Base-by-base conservation (phyloP, 2,888 invertebrate genomes). In the Lucinisca nassula region DNA sequence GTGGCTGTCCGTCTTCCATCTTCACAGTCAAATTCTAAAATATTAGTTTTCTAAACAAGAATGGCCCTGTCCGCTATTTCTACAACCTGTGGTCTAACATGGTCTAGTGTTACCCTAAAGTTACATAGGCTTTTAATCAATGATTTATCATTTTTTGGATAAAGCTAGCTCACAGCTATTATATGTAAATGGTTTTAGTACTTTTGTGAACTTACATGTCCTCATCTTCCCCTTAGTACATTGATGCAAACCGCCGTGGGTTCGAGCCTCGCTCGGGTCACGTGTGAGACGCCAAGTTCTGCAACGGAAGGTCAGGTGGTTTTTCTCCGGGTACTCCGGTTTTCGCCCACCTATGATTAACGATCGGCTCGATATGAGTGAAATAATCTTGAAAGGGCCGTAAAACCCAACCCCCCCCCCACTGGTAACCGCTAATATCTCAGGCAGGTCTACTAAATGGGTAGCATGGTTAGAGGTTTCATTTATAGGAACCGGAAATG, bases 401-500 rank as follows among this genome's bases (percentile, higher is more conserved):
- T n/a, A n/a, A n/a, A n/a, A n/a, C n/a, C n/a, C n/a, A n/a, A n/a
- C n/a, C n/a, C n/a, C n/a, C n/a, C n/a, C n/a, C n/a, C 51, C 83
- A 55, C 27, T 72, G 10, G 49, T 77, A 14, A 77, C 40, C 12
- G 51, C 45, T 1, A 80, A 78, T 21, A 51, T 0, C 1, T 74
- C 14, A 24, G 79, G 75, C n/a, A 80, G 30, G 73, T 79, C 55
- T 21, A 81, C 61, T 32, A 82, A 49, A 32, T 85, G 81, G 27
- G 85, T 85, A 6, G 78, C 81, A 67, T 85, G 78, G 17, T 49
- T 27, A 12, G 81, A 38, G 32, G 76, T 72, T 8, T 38, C 27
- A 49, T 85, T 85, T 24, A 85, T 35, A 27, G 85, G 77, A 17
- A 85, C 72, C 3, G 85, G 85, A 38, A 80, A 77, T 21, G 77